Evolutionary conservation across 2,888 invertebrate species (phyloP).

Genomic region (Cephus pulcher): DNA sequence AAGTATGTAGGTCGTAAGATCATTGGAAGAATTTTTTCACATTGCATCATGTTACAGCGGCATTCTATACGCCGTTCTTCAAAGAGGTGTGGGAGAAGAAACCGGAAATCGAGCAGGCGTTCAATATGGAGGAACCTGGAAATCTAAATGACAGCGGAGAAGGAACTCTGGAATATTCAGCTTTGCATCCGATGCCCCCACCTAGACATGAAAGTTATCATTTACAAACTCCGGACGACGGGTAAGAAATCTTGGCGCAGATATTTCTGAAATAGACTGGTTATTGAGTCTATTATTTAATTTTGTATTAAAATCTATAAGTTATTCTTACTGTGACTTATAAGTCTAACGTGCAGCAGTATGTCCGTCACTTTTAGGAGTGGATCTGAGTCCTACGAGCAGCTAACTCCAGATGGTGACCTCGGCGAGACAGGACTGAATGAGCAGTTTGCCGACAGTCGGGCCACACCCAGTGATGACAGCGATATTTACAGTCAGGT

Average conservation of each 20-base stretch:
- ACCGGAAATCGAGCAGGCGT: slow-evolving; percentile 93
- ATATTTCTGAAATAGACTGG: slow-evolving; percentile 1
- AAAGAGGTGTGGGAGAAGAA: slow-evolving; percentile 97
- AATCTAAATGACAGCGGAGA: slow-evolving; percentile 76
- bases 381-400: slow-evolving; percentile 72
- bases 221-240: slow-evolving; percentile 70
- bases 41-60: slow-evolving; percentile 72
- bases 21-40: not conserved
- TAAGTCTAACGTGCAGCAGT: slow-evolving; percentile 65
- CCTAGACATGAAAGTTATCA: slow-evolving; percentile 85
- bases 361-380: slow-evolving; percentile 67
- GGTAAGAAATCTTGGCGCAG: slow-evolving; percentile 61
- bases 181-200: slow-evolving; percentile 77
- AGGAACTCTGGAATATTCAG: slow-evolving; percentile 73
- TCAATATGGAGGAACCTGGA: slow-evolving; percentile 83
- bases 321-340: slow-evolving; percentile 17
- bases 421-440: slow-evolving; percentile 60
- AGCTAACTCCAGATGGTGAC: slow-evolving; percentile 68
- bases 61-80: slow-evolving; percentile 95
- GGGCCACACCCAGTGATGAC: slow-evolving; percentile 73
- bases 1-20: slow-evolving; percentile 70
- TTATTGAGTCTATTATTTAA: slow-evolving; percentile 29
- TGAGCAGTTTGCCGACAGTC: slow-evolving; percentile 61
- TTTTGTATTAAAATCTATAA: slow-evolving; percentile 31
- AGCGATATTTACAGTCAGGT: slow-evolving; percentile 76